These are phyloP conservation scores for Drosophila rellima DNA, from an alignment of 2,888 invertebrate genomes.

Conservation along the genomic window DNA sequence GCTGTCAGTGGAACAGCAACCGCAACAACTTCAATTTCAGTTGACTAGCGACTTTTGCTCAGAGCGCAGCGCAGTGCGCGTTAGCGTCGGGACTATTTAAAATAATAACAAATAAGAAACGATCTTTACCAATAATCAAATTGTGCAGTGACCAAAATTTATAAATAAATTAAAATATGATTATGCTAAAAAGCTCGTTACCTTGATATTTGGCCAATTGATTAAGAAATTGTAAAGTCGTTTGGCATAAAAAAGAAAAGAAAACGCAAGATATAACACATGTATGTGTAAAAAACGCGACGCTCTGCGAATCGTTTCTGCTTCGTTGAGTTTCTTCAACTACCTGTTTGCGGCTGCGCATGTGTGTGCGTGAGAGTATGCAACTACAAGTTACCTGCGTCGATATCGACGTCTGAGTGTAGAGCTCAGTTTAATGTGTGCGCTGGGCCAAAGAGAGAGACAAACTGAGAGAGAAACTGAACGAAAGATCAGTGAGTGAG, in stretches of 20 bases:
- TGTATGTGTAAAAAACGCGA: constrained; percentile 56
- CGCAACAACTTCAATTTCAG: constrained; percentile 68
- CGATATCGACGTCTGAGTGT: constrained; percentile 44
- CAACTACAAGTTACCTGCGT: constrained; percentile 43
- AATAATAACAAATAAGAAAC: constrained; percentile 53
- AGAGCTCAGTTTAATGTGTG: constrained; percentile 11
- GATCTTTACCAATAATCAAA: constrained; percentile 24
- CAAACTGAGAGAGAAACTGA: constrained; percentile 36
- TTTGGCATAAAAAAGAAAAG: constrained; percentile 30
- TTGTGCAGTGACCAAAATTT: constrained; percentile 24
- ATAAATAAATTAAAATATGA: neutral
- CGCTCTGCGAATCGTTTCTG: constrained; percentile 64
- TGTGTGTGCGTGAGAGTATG: constrained; percentile 46
- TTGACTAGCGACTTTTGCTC: constrained; percentile 69
- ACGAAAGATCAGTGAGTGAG: constrained; percentile 41
- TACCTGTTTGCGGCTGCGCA: constrained; percentile 67
- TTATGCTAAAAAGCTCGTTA: neutral
- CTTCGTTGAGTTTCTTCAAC: constrained; percentile 60
- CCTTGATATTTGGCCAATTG: neutral
- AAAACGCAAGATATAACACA: constrained; percentile 36
- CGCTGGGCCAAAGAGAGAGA: constrained; percentile 16
- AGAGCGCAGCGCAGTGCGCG: constrained; percentile 44
- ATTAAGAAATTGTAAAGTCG: constrained; percentile 20
- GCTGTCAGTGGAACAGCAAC: constrained; percentile 30
- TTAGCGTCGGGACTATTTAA: constrained; percentile 30